These are phyloP conservation scores for Epirrita christyi DNA, from an alignment of 2,888 invertebrate species.

Conservation along the genomic window DNA sequence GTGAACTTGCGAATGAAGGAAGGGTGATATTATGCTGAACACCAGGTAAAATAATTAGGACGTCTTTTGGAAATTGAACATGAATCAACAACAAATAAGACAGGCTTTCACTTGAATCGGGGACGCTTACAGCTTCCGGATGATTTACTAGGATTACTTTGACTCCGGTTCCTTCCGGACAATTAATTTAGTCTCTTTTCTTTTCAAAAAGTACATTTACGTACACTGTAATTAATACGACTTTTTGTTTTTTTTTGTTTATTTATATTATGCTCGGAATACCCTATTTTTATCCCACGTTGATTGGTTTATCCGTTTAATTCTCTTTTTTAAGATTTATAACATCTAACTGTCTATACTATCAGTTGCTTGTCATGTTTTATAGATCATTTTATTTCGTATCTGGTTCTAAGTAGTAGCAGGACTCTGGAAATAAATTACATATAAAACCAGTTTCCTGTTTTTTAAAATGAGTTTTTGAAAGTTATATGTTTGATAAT, in stretches of 20 bases:
- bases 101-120: conserved; percentile 17
- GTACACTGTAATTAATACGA: background rate
- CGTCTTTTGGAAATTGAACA: conserved; percentile 18
- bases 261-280: background rate
- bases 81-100: conserved; percentile 16
- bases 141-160: conserved; percentile 7
- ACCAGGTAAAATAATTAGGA: conserved; percentile 13
- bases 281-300: conserved; percentile 46
- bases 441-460: no score
- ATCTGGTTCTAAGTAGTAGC: no score
- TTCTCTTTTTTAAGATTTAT: no score
- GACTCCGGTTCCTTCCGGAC: background rate
- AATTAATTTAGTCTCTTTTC: background rate
- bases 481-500: no score
- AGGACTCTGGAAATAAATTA: no score
- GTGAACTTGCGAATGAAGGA: conserved; percentile 11
- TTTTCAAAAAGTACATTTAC: background rate
- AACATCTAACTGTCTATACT: background rate
- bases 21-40: conserved; percentile 15
- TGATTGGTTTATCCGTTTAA: conserved; percentile 39
- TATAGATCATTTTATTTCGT: no score
- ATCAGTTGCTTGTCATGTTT: background rate
- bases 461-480: no score
- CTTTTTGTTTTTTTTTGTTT: background rate
- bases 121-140: conserved; percentile 6